Conservation (phyloP, 2,797 vertebrate species). For the Chelmon rostratus region DNA sequence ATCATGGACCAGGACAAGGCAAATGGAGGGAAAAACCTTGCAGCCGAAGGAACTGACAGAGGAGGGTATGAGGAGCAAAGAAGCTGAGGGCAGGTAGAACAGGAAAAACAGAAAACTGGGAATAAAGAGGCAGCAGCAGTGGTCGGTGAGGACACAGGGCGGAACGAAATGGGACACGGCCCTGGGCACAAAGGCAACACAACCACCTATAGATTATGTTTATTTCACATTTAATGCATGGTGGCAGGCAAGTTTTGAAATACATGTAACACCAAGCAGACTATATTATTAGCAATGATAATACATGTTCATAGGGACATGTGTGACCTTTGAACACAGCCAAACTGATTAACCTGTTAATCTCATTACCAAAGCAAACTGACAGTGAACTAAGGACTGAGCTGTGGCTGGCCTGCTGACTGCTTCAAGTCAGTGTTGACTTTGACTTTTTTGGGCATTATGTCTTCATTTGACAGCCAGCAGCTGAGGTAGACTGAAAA, state of each 20-base stretch:
- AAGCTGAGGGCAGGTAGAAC: neutral
- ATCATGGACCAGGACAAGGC: neutral
- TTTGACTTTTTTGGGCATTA: neutral
- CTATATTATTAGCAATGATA: neutral
- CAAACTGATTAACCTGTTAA: neutral
- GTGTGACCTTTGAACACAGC: neutral
- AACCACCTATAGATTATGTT: neutral
- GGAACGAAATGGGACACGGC: neutral
- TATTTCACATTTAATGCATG: neutral
- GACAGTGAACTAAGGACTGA: neutral
- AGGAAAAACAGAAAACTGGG: neutral
- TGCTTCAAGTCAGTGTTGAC: neutral
- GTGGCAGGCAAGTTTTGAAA: neutral
- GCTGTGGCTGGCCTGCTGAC: neutral
- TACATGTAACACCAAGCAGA: neutral
- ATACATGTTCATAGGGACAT: neutral
- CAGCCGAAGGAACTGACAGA: conserved; percentile 4
- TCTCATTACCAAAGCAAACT: neutral
- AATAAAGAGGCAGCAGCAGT: neutral
- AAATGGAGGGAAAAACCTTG: conserved; percentile 3
- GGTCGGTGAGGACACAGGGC: neutral
- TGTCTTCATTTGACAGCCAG: neutral
- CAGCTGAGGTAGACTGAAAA: conserved; percentile 8
- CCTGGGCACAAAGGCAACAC: neutral
- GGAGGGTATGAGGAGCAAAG: neutral